These are phyloP conservation scores for Carcina quercana DNA, from an alignment of 2,888 invertebrate genomes.

Conservation along the genomic window DNA sequence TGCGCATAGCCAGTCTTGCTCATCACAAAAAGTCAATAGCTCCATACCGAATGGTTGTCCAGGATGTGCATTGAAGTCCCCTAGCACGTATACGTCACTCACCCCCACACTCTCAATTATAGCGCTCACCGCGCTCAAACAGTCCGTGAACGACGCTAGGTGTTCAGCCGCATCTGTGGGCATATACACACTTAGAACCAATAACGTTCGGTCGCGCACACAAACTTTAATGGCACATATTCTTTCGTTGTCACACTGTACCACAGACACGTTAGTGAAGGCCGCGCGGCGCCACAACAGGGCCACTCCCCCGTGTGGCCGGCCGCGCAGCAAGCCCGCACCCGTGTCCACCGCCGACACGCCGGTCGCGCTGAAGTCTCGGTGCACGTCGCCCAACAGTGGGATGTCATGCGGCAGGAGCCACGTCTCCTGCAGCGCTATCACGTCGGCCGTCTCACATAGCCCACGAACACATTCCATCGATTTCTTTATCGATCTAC, in stretches of 20 bases:
- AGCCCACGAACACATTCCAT: slow-evolving; percentile 14
- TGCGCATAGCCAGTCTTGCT: too few species aligned
- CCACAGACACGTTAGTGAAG: background rate
- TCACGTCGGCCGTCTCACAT: slow-evolving; percentile 14
- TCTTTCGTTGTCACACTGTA: slow-evolving; percentile 1
- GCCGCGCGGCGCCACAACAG: slow-evolving; percentile 8
- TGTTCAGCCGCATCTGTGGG: slow-evolving; percentile 1
- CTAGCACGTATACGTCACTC: too few species aligned
- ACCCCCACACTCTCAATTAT: too few species aligned
- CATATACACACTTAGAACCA: slow-evolving; percentile 3
- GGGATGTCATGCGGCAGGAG: slow-evolving; percentile 19
- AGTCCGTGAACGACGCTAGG: slow-evolving; percentile 3
- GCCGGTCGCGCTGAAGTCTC: slow-evolving; percentile 2
- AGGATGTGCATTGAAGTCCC: too few species aligned
- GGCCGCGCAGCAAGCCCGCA: slow-evolving; percentile 7
- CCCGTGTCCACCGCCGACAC: slow-evolving; percentile 10
- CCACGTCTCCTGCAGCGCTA: slow-evolving; percentile 22
- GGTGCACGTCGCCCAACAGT: background rate
- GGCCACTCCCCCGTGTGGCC: slow-evolving; percentile 13
- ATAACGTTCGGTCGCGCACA: background rate
- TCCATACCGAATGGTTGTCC: too few species aligned
- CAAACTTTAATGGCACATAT: background rate
- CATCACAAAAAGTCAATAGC: too few species aligned
- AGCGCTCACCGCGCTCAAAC: too few species aligned
- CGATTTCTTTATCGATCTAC: slow-evolving; percentile 18